Evolutionary conservation across 2,113 vertebrate species (phyloP).

Genomic region (Terrapene triunguis): DNA sequence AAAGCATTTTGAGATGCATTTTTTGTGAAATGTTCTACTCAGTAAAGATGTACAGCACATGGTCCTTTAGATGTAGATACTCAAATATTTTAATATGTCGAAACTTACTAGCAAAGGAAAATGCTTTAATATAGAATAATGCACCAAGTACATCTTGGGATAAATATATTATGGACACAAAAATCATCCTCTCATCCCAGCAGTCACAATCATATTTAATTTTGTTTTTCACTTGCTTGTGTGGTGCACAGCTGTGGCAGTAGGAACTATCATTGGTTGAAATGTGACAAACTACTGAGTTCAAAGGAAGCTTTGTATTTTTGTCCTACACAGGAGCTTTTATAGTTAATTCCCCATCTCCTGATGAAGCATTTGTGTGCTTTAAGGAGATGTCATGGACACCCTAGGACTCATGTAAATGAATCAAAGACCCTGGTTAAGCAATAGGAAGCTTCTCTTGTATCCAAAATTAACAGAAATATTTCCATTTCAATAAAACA

Average conservation of each 20-base stretch:
- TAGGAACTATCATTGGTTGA: not conserved
- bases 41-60: no score
- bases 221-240: not conserved
- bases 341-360: not conserved
- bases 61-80: no score
- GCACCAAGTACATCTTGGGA: not conserved
- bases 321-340: not conserved
- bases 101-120: not conserved
- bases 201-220: not conserved
- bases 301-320: not conserved
- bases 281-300: not conserved
- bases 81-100: not conserved
- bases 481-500: not conserved
- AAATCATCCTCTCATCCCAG: not conserved
- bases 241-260: not conserved
- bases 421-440: constrained; percentile 4
- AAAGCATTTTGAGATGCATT: no score
- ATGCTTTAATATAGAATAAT: not conserved
- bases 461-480: not conserved
- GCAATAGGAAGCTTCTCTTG: not conserved
- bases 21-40: no score
- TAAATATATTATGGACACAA: not conserved
- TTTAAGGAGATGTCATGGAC: not conserved
- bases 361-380: not conserved
- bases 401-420: not conserved